phyloP scores from a whole-genome alignment of 1,140 invertebrate genomes.

The Bombus superbus region DNA sequence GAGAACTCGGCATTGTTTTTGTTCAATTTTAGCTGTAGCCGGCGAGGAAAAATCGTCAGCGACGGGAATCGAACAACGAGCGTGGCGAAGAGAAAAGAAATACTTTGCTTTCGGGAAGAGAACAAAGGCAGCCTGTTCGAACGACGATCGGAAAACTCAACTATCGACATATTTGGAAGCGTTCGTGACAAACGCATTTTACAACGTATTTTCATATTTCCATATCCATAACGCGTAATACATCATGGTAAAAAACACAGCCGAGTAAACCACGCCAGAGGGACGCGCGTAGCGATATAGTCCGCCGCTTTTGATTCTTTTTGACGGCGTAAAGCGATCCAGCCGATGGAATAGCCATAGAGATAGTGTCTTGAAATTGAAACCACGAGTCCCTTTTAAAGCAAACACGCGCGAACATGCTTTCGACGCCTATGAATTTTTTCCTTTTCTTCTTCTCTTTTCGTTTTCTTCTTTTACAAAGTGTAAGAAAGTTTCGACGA shows the following conservation, averaged over 20 bases:
- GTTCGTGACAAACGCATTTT: not conserved
- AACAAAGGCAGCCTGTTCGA: not conserved
- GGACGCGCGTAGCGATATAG: not conserved
- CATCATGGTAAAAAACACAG: not conserved
- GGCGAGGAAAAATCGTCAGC: not conserved
- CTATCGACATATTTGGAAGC: conserved; percentile 7
- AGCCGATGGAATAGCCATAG: not conserved
- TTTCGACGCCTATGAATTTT: not conserved
- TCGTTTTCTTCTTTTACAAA: not conserved
- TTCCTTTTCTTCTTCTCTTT: too few relatives aligned
- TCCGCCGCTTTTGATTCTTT: not conserved
- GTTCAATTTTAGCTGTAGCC: not conserved
- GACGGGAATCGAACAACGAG: not conserved
- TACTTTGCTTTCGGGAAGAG: not conserved
- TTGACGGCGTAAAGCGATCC: not conserved
- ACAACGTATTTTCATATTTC: conserved; percentile 19
- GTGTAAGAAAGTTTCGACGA: not conserved
- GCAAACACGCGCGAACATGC: not conserved
- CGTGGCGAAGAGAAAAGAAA: not conserved
- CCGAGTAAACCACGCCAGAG: not conserved
- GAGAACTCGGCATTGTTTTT: not conserved
- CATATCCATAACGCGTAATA: conserved; percentile 13
- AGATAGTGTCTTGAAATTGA: not conserved
- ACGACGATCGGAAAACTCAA: not conserved
- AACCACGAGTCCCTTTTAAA: too few relatives aligned